A percentile compares a stretch with the other conserved stretches of the same genome.
Evolutionary conservation across 2,113 vertebrate species (phyloP).

Genomic region (Petrocephalus microphthalmus): DNA sequence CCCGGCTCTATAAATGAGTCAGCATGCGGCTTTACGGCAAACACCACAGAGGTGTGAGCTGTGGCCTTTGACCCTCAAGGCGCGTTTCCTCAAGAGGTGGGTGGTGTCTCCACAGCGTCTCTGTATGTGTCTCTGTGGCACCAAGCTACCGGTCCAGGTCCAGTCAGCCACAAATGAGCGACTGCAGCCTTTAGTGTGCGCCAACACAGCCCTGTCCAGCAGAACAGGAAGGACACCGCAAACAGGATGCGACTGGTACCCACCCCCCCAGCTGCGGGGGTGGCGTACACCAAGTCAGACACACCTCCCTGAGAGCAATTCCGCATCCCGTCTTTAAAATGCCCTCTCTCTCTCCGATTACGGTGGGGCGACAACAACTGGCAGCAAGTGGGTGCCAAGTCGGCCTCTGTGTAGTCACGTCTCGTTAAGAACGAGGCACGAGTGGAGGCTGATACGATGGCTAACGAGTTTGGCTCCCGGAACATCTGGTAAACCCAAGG

Average conservation of each 20-base stretch:
- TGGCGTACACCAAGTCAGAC: not conserved
- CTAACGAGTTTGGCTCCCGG: not conserved
- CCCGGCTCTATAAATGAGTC: slow-evolving; percentile 3
- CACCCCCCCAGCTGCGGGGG: not conserved
- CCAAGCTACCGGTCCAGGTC: not conserved
- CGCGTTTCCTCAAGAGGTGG: not conserved
- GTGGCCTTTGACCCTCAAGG: not conserved
- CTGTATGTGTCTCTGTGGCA: not conserved
- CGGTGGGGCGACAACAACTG: not conserved
- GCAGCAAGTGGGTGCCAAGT: not conserved
- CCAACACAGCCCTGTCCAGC: not conserved
- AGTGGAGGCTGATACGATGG: not conserved
- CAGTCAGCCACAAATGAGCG: not conserved
- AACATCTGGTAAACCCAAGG: not conserved
- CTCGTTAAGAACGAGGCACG: not conserved
- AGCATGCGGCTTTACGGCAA: not conserved
- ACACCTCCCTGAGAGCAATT: not conserved
- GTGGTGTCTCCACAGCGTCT: not conserved
- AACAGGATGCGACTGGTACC: not conserved
- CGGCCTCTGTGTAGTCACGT: not conserved
- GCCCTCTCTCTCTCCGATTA: not conserved
- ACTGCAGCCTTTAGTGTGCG: not conserved
- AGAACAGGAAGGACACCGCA: not conserved
- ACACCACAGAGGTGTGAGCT: not conserved
- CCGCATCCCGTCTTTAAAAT: not conserved